A percentile compares a stretch with the other conserved stretches of the same genome.
phyloP scores from a whole-genome alignment of 2,888 invertebrate genomes.

The Patella pellucida region DNA sequence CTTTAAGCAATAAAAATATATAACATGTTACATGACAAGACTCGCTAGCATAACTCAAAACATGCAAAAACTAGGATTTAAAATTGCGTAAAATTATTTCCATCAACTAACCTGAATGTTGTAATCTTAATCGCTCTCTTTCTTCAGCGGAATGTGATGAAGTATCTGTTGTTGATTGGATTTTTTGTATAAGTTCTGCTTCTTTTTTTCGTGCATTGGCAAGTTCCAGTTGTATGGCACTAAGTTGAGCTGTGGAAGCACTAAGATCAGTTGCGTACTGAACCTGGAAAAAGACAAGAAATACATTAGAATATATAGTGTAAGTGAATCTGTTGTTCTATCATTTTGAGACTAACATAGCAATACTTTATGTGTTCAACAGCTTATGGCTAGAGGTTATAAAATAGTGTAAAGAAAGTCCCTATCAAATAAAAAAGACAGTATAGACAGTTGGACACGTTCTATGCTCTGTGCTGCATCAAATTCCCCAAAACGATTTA shows the following conservation, averaged over 20 bases:
- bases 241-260: conserved; percentile 59
- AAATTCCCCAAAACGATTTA: too few relatives aligned
- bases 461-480: too few relatives aligned
- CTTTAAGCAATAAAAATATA: too few relatives aligned
- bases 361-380: too few relatives aligned
- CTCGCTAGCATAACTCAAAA: not conserved
- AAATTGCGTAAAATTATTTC: not conserved
- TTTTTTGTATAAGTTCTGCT: conserved; percentile 56
- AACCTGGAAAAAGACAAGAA: conserved; percentile 41
- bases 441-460: too few relatives aligned
- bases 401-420: too few relatives aligned
- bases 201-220: conserved; percentile 58
- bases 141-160: conserved; percentile 51
- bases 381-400: too few relatives aligned
- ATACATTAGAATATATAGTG: too few relatives aligned
- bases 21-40: too few relatives aligned
- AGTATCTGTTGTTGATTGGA: conserved; percentile 46
- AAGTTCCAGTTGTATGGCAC: conserved; percentile 61
- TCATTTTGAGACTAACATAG: too few relatives aligned
- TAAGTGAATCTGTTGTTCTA: too few relatives aligned
- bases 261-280: conserved; percentile 58
- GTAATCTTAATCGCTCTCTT: conserved; percentile 48
- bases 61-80: not conserved
- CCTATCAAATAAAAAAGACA: too few relatives aligned
- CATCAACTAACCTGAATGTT: conserved; percentile 48